These are phyloP conservation scores for Eupithecia vulgata DNA, from an alignment of 2,888 invertebrate genomes.

Conservation along the genomic window DNA sequence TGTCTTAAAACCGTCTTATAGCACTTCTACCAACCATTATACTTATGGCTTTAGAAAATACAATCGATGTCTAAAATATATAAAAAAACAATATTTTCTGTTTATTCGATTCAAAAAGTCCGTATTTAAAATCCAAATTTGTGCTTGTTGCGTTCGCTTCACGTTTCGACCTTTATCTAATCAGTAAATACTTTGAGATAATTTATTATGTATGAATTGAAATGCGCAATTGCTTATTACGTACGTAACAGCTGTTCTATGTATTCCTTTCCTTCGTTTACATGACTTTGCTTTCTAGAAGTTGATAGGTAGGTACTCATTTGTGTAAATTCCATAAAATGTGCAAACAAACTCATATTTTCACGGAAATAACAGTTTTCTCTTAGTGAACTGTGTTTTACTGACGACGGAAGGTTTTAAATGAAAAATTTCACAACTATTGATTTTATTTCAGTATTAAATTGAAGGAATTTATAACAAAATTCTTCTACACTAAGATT, in stretches of 20 bases:
- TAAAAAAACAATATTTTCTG: not conserved
- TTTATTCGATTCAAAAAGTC: not conserved
- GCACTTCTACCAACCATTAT: not conserved
- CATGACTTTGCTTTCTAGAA: not conserved
- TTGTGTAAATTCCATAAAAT: not conserved
- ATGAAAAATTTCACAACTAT: not conserved
- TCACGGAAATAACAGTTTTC: not conserved
- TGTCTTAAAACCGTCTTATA: not conserved
- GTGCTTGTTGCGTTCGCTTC: slow-evolving; percentile 2
- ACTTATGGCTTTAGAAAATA: not conserved
- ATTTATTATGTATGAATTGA: slow-evolving; percentile 56
- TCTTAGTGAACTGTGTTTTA: not conserved
- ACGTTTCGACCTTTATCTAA: slow-evolving; percentile 54
- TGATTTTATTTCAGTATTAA: not conserved
- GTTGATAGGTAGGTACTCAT: not conserved
- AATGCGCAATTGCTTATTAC: slow-evolving; percentile 51
- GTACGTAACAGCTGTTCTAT: slow-evolving; percentile 3
- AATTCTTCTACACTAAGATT: not conserved
- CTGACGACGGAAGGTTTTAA: not conserved
- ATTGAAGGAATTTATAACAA: not conserved
- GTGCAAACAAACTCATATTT: not conserved
- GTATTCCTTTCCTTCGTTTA: not conserved
- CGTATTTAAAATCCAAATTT: not conserved
- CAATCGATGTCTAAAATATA: not conserved
- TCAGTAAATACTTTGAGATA: slow-evolving; percentile 50